A percentile compares a stretch with the other conserved stretches of the same genome.
phyloP scores from a whole-genome alignment of 2,797 vertebrate genomes.

The Percopsis omiscomaycus region DNA sequence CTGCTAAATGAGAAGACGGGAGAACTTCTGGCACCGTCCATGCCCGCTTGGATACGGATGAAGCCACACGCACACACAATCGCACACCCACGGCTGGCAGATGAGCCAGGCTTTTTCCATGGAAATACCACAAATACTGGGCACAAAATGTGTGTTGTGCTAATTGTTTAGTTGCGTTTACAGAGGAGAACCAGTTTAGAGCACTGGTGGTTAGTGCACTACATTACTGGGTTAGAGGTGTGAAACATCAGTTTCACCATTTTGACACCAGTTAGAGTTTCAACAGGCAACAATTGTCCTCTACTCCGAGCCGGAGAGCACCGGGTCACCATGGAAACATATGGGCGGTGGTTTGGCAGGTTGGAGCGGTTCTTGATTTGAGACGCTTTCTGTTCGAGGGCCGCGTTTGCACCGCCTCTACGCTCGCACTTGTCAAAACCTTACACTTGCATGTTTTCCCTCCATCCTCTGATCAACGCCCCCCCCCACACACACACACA shows the following conservation, averaged over 20 bases:
- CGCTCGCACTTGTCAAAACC: conserved; percentile 31
- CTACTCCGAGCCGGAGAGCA: conserved; percentile 38
- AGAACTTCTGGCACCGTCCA: conserved; percentile 32
- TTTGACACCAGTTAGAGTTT: too few species aligned
- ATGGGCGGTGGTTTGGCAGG: conserved; percentile 50
- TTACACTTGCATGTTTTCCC: conserved; percentile 23
- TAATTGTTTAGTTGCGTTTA: conserved; percentile 27
- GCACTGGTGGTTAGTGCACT: neutral
- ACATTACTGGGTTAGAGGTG: too few species aligned
- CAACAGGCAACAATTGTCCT: conserved; percentile 19
- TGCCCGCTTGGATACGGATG: conserved; percentile 18
- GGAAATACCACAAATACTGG: conserved; percentile 46
- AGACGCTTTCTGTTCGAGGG: conserved; percentile 45
- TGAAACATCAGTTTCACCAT: too few species aligned
- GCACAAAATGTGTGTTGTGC: conserved; percentile 28
- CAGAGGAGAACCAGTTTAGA: conserved; percentile 27
- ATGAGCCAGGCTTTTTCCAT: conserved; percentile 46
- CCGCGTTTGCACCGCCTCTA: conserved; percentile 17
- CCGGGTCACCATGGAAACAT: conserved; percentile 65
- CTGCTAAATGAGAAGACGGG: neutral
- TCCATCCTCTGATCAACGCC: conserved; percentile 36
- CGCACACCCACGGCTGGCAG: conserved; percentile 30
- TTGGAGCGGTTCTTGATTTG: conserved; percentile 50
- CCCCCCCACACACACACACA: conserved; percentile 5
- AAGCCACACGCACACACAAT: neutral